phyloP scores from a whole-genome alignment of 64 coral and sea anemone genomes.

The Stichodactyla mertensii region DNA sequence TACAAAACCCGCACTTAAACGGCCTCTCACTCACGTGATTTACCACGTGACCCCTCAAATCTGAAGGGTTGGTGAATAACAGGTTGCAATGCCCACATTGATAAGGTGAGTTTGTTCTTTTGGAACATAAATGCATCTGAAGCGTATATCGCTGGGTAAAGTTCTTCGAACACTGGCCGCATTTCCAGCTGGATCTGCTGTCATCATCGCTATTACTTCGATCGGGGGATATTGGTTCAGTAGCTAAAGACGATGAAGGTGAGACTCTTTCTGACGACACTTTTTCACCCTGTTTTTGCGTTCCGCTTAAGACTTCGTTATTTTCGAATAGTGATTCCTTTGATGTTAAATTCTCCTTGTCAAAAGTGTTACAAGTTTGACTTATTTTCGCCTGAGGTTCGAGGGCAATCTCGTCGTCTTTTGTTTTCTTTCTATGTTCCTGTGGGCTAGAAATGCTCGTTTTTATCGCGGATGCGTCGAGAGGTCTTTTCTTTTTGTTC shows the following conservation, averaged over 20 bases:
- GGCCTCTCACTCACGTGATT: slow-evolving; percentile 27
- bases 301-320: background rate
- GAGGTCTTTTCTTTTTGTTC: too few species aligned
- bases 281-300: background rate
- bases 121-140: slow-evolving; percentile 36
- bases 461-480: too few species aligned
- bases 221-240: background rate
- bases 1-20: slow-evolving; percentile 47
- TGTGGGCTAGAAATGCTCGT: too few species aligned
- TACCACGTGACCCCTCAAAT: slow-evolving; percentile 33
- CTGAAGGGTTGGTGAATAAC: slow-evolving; percentile 30
- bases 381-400: background rate
- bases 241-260: background rate
- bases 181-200: background rate
- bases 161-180: slow-evolving; percentile 19
- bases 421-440: background rate
- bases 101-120: slow-evolving; percentile 15
- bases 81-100: slow-evolving; percentile 18
- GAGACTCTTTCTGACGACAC: background rate
- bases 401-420: background rate
- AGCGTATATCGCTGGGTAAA: slow-evolving; percentile 13
- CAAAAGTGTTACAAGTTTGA: background rate
- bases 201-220: background rate
- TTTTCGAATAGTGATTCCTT: background rate
- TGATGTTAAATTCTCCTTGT: background rate